Base-by-base conservation (phyloP, 2,888 invertebrate genomes). In the Drosophila helvetica region DNA sequence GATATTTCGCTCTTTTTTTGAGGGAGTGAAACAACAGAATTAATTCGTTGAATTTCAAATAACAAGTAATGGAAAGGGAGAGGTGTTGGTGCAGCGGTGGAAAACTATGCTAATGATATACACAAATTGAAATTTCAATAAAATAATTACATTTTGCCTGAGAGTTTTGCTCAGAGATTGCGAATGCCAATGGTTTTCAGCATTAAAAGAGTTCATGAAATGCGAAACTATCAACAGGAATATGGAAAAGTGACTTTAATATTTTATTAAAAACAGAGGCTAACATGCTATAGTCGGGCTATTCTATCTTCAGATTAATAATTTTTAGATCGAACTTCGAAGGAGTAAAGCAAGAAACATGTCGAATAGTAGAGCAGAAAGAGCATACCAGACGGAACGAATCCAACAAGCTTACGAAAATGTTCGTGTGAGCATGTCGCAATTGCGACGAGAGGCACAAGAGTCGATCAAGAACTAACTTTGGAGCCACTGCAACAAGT, bases 21-120 rank as follows among this genome's bases (percentile, higher is more conserved):
- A 18, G 47, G 17, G 19, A 53, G 46, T 65, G 45, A 33, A 78
- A 83, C 78, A 77, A 82, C 86, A 82, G 81, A 70, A 84, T 84
- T 79, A 84, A 86, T 86, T 86, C 73, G 86, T 80, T 80, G 86
- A 79, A 72, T 73, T 79, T 71, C 59, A 77, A 73, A 71, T 70
- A 79, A 71, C 69, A 30, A 56, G 30, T 27, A 18, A 18, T 30
- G 17, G 19, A 25, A 17, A n/a, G 30, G 18, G 17, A 33, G 50
- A 17, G 22, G 22, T 4, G 38, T n/a, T 53, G 42, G 54, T 43
- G 30, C n/a, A 61, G 54, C 47, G 51, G 50, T 38, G 15, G 18
- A 62, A 86, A 86, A 86, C 86, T 86, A 83, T 80, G 86, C 82
- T 86, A 82, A 82, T 82, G 77, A 80, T 80, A 82, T 85, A 77